A percentile compares a stretch with the other conserved stretches of the same genome.
Evolutionary conservation across 2,113 vertebrate species (phyloP).

Genomic region (Mastomys coucha): DNA sequence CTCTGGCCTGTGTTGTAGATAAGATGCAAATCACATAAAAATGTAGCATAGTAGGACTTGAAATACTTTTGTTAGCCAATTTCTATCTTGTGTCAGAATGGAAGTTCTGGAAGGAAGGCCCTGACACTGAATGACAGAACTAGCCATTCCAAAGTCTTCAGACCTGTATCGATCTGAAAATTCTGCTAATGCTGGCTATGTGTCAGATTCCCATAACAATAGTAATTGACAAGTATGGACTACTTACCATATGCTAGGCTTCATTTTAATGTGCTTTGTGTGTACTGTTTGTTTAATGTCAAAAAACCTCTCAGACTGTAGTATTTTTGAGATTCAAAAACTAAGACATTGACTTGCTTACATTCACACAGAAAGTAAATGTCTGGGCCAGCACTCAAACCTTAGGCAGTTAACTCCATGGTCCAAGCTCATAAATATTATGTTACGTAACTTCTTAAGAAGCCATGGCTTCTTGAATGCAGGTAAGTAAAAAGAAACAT

Average conservation of each 20-base stretch:
- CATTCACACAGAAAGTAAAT: background rate
- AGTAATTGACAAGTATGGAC: background rate
- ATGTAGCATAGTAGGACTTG: background rate
- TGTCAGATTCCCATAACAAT: background rate
- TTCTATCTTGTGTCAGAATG: background rate
- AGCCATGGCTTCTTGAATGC: background rate
- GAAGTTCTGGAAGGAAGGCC: background rate
- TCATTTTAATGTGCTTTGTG: conserved; percentile 15
- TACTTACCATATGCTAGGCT: background rate
- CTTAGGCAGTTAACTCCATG: background rate
- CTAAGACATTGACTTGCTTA: background rate
- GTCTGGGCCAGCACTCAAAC: background rate
- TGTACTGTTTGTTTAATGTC: background rate
- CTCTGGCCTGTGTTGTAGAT: conserved; percentile 8
- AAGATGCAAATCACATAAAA: background rate
- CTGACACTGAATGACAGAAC: background rate
- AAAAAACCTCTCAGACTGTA: background rate
- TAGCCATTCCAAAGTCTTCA: background rate
- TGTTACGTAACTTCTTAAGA: background rate
- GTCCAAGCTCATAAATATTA: background rate
- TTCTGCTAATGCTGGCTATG: conserved; percentile 18
- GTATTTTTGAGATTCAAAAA: conserved; percentile 36
- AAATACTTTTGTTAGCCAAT: background rate
- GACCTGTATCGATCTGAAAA: background rate
- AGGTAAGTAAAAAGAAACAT: background rate